Conservation (phyloP, 1,140 invertebrate genomes). For the Carposina sasakii region DNA sequence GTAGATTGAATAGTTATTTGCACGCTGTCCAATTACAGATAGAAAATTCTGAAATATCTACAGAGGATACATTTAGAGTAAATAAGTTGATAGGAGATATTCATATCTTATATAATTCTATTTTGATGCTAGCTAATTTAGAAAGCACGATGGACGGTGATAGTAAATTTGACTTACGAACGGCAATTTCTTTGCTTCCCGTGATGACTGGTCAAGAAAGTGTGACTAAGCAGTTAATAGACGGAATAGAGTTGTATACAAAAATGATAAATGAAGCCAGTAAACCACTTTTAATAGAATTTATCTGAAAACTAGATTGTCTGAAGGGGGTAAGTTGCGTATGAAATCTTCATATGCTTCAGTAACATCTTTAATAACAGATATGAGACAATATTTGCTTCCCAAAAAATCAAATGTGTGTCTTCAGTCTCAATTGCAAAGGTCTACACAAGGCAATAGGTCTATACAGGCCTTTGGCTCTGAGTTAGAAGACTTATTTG, state of each 20-base stretch:
- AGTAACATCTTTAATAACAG: neutral
- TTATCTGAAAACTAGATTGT: slow-evolving; percentile 11
- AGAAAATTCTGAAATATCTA: too few species aligned
- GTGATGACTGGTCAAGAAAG: slow-evolving; percentile 21
- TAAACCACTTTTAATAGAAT: neutral
- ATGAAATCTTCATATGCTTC: neutral
- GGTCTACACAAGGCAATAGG: neutral
- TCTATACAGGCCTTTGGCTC: slow-evolving; percentile 2
- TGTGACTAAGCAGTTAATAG: slow-evolving; percentile 23
- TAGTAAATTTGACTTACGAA: slow-evolving; percentile 27
- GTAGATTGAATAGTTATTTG: too few species aligned
- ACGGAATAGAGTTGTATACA: slow-evolving; percentile 25
- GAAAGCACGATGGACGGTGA: too few species aligned
- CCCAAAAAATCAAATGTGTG: slow-evolving; percentile 9
- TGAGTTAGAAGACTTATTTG: slow-evolving; percentile 9
- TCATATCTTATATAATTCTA: too few species aligned
- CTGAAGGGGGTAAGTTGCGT: neutral
- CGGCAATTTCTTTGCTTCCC: slow-evolving; percentile 19
- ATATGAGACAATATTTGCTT: neutral
- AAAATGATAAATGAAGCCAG: slow-evolving; percentile 6
- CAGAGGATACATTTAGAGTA: too few species aligned
- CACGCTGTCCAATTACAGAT: too few species aligned
- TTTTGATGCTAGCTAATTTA: too few species aligned
- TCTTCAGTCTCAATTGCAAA: too few species aligned
- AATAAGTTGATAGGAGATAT: too few species aligned